Base-by-base conservation (phyloP, 2,113 vertebrate genomes). In the Carassius gibelio region DNA sequence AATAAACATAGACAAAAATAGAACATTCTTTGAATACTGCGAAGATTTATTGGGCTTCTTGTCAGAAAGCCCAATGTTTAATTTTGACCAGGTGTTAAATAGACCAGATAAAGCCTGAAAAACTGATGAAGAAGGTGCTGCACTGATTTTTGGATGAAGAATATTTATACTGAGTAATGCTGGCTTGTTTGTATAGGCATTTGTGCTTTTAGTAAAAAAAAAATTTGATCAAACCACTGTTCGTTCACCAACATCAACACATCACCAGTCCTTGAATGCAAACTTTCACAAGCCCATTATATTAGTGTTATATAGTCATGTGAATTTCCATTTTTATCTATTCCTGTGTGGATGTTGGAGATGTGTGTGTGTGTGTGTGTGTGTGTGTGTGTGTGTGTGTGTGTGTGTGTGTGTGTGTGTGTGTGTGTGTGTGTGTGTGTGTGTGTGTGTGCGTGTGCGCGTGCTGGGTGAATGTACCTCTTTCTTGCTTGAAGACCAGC, bases 91-190 rank as follows among this genome's bases (percentile, higher is more conserved):
- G 87, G 86, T 89, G 76, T 69, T 87, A 91, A 71, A 66, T 15
- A 90, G 85, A 90, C 88, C 85, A 83, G 88, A 81, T 85, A 74
- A 91, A 87, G 90, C 92, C 91, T 90, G 82, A 88, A 87, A 90
- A 91, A 90, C 91, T 90, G 84, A 86, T 10, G 83, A 87, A 15
- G 76, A 81, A 38, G 93, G 89, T 93, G 91, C 92, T 94, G 93
- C 94, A 95, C 94, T 95, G 94, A 94, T 93, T 91, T 30, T 94
- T 93, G 92, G 93, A 94, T 94, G 92, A 94, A 95, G 92, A 94
- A 92, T 94, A 94, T 95, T 94, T 95, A 94, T 94, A 94, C 91
- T 89, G 90, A 91, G 88, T 93, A 90, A 92, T 87, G 90, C 90
- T 94, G 93, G 91, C 91, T 93, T 90, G 92, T 92, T 88, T 94